Evolutionary conservation across 2,113 vertebrate genomes (phyloP).

Genomic region (human): DNA sequence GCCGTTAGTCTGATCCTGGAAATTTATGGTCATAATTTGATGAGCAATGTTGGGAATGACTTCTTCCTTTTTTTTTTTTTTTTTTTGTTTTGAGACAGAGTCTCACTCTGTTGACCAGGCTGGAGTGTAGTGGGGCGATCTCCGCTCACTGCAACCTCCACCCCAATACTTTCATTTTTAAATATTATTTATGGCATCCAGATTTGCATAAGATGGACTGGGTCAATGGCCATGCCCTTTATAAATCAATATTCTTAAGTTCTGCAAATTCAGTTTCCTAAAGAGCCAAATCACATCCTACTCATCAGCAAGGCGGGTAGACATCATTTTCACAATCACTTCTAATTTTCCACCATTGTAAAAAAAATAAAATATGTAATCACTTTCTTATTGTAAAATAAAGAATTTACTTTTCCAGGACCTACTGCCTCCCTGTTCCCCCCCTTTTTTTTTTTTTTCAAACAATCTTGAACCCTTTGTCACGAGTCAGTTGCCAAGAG

Average conservation of each 20-base stretch:
- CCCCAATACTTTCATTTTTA: not conserved
- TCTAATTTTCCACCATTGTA: not conserved
- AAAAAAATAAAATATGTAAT: not conserved
- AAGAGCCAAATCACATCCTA: not conserved
- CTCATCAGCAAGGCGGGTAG: not conserved
- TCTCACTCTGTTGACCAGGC: too few species aligned
- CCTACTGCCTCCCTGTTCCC: too few species aligned
- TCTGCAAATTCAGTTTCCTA: not conserved
- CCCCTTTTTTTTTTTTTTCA: too few species aligned
- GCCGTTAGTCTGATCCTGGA: not conserved
- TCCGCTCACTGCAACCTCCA: not conserved
- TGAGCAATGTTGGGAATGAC: not conserved
- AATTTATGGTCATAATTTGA: not conserved
- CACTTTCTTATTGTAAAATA: not conserved
- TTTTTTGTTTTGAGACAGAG: too few species aligned
- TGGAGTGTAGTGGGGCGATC: not conserved
- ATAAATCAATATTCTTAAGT: not conserved
- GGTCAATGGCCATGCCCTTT: not conserved
- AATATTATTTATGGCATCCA: not conserved
- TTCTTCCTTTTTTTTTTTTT: too few species aligned
- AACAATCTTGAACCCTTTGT: slow-evolving; percentile 61
- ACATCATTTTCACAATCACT: too few species aligned
- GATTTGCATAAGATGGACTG: not conserved
- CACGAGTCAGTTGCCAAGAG: slow-evolving; percentile 53
- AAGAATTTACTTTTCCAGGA: not conserved